phyloP scores from a whole-genome alignment of 2,113 vertebrate genomes.

The Chloropsis cyanopogon region DNA sequence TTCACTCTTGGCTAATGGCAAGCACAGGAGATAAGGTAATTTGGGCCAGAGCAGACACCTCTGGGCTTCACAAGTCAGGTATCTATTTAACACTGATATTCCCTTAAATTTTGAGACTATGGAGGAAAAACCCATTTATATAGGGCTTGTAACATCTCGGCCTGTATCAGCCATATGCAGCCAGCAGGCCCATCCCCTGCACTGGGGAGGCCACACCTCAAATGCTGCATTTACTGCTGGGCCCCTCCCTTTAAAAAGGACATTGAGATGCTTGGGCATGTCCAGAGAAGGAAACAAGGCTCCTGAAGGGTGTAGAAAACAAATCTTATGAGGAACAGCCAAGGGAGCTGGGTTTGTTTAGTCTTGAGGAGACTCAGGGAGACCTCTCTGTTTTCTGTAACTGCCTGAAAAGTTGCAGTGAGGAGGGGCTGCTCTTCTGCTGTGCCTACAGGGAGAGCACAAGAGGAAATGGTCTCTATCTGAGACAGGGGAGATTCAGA shows the following conservation, averaged over 20 bases:
- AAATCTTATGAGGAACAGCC: not conserved
- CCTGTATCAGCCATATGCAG: not conserved
- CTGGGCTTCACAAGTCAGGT: not conserved
- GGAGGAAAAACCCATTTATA: not conserved
- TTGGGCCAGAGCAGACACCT: not conserved
- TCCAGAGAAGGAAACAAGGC: not conserved
- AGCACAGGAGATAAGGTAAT: not conserved
- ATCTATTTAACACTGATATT: not conserved
- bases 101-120: not conserved
- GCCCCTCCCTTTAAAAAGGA: not conserved
- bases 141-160: not conserved
- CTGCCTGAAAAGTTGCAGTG: not conserved
- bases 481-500: not conserved
- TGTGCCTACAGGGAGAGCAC: not conserved
- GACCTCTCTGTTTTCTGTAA: not conserved
- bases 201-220: not conserved
- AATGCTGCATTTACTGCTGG: not conserved
- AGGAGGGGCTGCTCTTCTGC: not conserved
- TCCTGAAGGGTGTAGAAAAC: not conserved
- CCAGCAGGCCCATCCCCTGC: not conserved
- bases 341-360: not conserved
- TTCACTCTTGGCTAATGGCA: not conserved
- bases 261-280: not conserved
- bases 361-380: not conserved
- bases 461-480: not conserved